Evolutionary conservation across 2,113 vertebrate species (phyloP), one percentile per base, ranked within the genome.

Genomic region (Paradoxurus hermaphroditus): DNA sequence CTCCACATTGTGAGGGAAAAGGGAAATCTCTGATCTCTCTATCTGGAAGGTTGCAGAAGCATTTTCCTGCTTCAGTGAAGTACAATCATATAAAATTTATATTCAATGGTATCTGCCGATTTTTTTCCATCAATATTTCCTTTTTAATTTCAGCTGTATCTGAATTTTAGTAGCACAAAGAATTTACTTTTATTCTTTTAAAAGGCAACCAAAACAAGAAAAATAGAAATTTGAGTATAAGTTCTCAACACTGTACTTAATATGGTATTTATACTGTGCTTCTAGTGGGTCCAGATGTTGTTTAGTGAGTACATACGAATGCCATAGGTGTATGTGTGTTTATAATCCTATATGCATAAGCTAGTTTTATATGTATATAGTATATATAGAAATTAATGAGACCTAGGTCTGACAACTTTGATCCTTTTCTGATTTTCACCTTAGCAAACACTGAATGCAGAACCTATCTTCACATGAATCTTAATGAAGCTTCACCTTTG

Each of bases 61-160:
- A n/a, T 86, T 91, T 96, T 94, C 34, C 83, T 51, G 75, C 87
- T 94, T 90, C 86, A 86, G 84, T 88, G 51, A 95, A 93, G 90
- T 82, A 7, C 1, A 4, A 90, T 92, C 96, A 98, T 93, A 83
- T 65, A 97, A 97, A 94, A 97, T 97, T 96, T 82, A 97, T 97
- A 95, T 72, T 92, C 59, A 56, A 77, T 85, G 81, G 87, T 87
- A 97, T 97, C 97, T 96, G 98, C 96, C 96, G 92, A 70, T 93
- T 95, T 96, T 83, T 84, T 56, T 21, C 95, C 96, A 97, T 97
- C 96, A 96, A 95, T 95, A 97, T 97, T 98, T 97, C 96, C 92
- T 97, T 96, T 97, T 98, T 95, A 95, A 97, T 98, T 97, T 96
- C 53, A 79, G 81, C 62, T 91, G 88, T 92, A 81, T 92, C 94